Evolutionary conservation across 2,113 vertebrate species (phyloP), one percentile per base, ranked within the genome.

Genomic region (Scalopus aquaticus): DNA sequence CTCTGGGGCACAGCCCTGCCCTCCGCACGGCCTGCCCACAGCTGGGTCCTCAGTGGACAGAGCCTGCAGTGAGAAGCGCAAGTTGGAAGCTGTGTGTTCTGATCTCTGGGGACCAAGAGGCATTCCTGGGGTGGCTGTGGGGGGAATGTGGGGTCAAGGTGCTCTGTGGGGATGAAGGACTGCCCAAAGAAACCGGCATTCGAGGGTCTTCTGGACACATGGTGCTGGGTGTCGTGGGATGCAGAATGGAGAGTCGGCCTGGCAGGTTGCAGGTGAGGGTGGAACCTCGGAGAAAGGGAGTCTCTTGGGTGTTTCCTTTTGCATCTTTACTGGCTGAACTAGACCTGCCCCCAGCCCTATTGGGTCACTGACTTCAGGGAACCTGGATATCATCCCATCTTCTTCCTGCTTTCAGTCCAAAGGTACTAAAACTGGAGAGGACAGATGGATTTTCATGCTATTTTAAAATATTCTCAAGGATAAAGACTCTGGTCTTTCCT

Each of bases 1-100:
- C 4, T 6, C 46, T 10, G 5, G n/a, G 37, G 2, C 2, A 3
- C 0, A 20, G 37, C 4, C 15, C 37, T 64, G 60, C 39, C n/a
- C 19, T 32, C 72, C 8, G 10, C 12, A 20, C 56, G 30, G 62
- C 44, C 16, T 37, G 30, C 37, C 30, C 0, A 2, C 35, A 26
- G 0, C 35, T 9, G 35, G 54, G 62, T 16, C 39, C 26, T 62
- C 42, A 15, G 54, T 1, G n/a, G 70, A 49, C 73, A 13, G 60
- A 32, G 60, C 26, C 30, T 32, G 20, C 16, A 5, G 9, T 13
- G 32, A 73, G 65, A 74, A 35, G 15, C 28, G 24, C 35, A 64
- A 32, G 26, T 30, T 19, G 82, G 69, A 37, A 46, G 26, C 35
- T 62, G 62, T 46, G 10, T 28, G 17, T 26, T 69, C 26, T 44